These are phyloP conservation scores for Pterostichus madidus DNA, from an alignment of 2,888 invertebrate genomes.

Conservation along the genomic window DNA sequence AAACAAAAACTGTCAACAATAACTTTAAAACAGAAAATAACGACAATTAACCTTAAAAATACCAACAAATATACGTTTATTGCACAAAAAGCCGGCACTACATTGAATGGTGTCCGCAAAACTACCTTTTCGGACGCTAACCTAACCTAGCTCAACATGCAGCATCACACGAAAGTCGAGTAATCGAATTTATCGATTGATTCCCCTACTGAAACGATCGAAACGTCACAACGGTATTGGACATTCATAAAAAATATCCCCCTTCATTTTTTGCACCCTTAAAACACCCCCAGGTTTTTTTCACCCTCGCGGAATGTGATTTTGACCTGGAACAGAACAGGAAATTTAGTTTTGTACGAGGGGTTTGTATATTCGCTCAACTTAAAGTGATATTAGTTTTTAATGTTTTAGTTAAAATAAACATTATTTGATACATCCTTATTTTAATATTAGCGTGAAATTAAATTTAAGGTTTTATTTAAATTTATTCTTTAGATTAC, in stretches of 20 bases:
- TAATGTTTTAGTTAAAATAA: not conserved
- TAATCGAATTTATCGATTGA: constrained; percentile 77
- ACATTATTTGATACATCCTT: not conserved
- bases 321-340: constrained; percentile 68
- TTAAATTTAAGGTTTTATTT: too few relatives aligned
- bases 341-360: constrained; percentile 69
- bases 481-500: too few relatives aligned
- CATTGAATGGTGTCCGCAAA: constrained; percentile 49
- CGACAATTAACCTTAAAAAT: constrained; percentile 7
- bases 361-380: not conserved
- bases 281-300: constrained; percentile 74
- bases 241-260: constrained; percentile 76
- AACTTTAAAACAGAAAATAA: constrained; percentile 32
- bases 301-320: constrained; percentile 73
- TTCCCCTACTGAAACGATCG: constrained; percentile 74
- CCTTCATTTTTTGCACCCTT: constrained; percentile 74
- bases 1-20: constrained; percentile 38
- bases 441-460: not conserved
- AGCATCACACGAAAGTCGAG: constrained; percentile 70
- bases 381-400: constrained; percentile 33
- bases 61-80: constrained; percentile 31
- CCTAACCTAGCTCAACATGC: constrained; percentile 74
- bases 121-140: constrained; percentile 62
- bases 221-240: constrained; percentile 75
- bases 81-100: constrained; percentile 47